Conservation (phyloP, 2,888 invertebrate genomes). For the Callimorpha dominula region DNA sequence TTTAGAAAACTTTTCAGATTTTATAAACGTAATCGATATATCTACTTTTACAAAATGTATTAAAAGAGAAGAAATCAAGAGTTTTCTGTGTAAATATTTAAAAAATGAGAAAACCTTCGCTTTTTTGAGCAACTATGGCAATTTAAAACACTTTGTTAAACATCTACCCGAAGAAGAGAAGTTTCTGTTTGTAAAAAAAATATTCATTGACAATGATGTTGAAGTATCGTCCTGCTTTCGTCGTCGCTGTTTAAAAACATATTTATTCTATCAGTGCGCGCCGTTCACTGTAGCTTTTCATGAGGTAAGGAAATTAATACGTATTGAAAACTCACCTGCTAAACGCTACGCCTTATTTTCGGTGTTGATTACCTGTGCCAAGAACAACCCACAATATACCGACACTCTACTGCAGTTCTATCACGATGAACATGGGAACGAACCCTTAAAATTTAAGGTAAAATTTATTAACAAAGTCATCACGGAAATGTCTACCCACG, state of each 20-base stretch:
- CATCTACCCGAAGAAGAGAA: conserved; percentile 61
- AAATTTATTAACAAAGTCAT: conserved; percentile 66
- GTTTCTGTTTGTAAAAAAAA: conserved; percentile 65
- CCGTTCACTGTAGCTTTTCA: conserved; percentile 65
- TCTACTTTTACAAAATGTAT: conserved; percentile 64
- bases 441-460: conserved; percentile 69
- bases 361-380: conserved; percentile 63
- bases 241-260: no score
- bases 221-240: no score
- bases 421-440: conserved; percentile 71
- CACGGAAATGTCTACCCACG: conserved; percentile 53
- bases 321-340: conserved; percentile 60
- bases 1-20: conserved; percentile 60
- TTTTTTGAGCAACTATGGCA: conserved; percentile 50
- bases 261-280: conserved; percentile 56
- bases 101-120: conserved; percentile 44
- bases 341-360: conserved; percentile 64
- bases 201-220: conserved; percentile 32
- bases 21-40: conserved; percentile 54
- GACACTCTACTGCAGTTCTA: conserved; percentile 64
- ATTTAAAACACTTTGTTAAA: conserved; percentile 64
- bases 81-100: conserved; percentile 58
- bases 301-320: conserved; percentile 66
- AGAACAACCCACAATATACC: conserved; percentile 56
- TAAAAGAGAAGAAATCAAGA: conserved; percentile 59